Evolutionary conservation across 2,888 invertebrate species (phyloP), one percentile per base, ranked within the genome.

Genomic region (Sympetrum striolatum): DNA sequence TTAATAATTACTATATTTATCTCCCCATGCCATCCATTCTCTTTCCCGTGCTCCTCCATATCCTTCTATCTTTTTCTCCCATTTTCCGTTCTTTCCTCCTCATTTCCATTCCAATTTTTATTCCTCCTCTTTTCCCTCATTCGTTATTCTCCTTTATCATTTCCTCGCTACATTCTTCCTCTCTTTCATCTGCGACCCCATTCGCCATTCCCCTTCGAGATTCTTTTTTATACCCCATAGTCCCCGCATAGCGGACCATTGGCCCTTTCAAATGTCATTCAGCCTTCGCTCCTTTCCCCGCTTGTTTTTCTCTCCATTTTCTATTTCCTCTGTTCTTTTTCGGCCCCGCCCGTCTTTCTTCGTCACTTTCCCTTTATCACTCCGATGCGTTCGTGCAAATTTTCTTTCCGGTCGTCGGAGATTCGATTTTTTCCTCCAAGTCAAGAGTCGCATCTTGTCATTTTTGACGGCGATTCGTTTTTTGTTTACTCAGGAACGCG

Each of bases 221-320:
- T 1, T 31, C 25, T 31, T 25, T 31, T 25, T 25, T 73, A 10
- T 31, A n/a, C 18, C 58, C 53, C 53, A 3, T 53, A 8, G 1
- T 37, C 60, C 10, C 2, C 48, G 31, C 48, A 48, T 44, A 25
- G 81, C 81, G 18, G 31, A 25, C 53, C 86, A 64, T 58, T 37
- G 86, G 35, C 37, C 37, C 86, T 60, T 64, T 86, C 86, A 60
- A 60, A 86, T 64, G 86, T 86, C 86, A 86, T 31, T 15, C 82
- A 31, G 22, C 58, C 2, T 37, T 64, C 60, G 22, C 86, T 35
- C 58, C 82, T 64, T n/a, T 22, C 58, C 22, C 8, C 39, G 58
- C n/a, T 37, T 39, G 8, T 53, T 35, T 60, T 60, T 31, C 64
- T 64, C 60, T 6, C 37, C 37, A 44, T 44, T 81, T 22, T 37